Evolutionary conservation across 2,888 invertebrate genomes (phyloP), one percentile per base, ranked within the genome.

Genomic region (Conops quadrifasciatus): DNA sequence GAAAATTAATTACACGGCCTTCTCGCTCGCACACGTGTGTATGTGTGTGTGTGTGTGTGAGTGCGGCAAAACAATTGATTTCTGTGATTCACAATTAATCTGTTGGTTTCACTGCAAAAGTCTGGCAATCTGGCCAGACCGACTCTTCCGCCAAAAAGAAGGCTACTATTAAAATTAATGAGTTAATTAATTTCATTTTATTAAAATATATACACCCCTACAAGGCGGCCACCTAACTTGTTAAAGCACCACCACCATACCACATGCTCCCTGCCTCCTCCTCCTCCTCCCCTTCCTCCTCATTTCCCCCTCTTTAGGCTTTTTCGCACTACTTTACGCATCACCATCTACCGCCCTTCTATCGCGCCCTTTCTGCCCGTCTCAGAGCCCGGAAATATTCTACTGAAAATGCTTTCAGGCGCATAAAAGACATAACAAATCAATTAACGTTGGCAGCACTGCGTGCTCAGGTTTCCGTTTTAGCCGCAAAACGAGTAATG

Each of bases 401-500:
- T 19, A 13, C 21, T 53, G 53, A 19, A 53, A 4, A 5, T 62
- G 21, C 36, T 19, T 62, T 36, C 3, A 43, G 62, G 62, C 45
- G 21, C 62, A 45, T 43, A 43, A 43, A 62, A 62, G 62, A 62
- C 62, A 58, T 45, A 67, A 67, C 36, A 58, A 67, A 56, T 67
- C 67, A 67, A 67, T 67, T 67, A 67, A 43, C 28, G 51, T 5
- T 51, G 51, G 51, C 49, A 65, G 30, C 30, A 28, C 49, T 49
- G 51, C 49, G 51, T 26, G n/a, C 30, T 5, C n/a, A 30, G 49
- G 51, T 65, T 65, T 65, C 65, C 65, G 65, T 51, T 65, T 65
- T 51, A 65, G 65, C 65, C 65, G 56, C 67, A 67, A 59, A 56
- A 28, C 67, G 59, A 45, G 59, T 67, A n/a, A n/a, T n/a, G 67